Conservation (phyloP, 2,888 invertebrate species). For the Machimus atricapillus region DNA sequence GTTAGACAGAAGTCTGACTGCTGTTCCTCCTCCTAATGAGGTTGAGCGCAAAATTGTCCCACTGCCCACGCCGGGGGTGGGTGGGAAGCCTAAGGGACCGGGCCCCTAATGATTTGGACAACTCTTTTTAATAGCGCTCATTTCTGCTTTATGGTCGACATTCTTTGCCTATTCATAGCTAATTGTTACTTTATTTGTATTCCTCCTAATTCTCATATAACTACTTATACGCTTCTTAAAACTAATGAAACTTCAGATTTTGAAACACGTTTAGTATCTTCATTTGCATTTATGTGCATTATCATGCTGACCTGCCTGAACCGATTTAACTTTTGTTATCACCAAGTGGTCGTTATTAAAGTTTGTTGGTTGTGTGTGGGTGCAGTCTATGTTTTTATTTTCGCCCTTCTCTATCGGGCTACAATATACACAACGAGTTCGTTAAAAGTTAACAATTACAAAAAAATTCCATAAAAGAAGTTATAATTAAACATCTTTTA, state of each 20-base stretch:
- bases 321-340: neutral
- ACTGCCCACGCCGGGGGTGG: neutral
- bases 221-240: neutral
- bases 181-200: neutral
- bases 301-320: neutral
- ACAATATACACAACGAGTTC: neutral
- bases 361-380: neutral
- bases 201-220: neutral
- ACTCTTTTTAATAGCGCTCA: neutral
- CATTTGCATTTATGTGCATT: neutral
- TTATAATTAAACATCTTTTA: no score
- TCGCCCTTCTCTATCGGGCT: neutral
- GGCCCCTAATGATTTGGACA: neutral
- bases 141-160: neutral
- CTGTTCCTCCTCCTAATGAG: neutral
- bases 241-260: neutral
- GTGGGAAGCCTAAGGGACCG: neutral
- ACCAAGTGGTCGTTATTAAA: neutral
- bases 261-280: neutral
- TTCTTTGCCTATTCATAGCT: neutral
- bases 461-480: neutral
- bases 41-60: neutral
- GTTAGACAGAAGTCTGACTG: neutral
- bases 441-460: neutral
- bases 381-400: neutral